Evolutionary conservation across 2,888 invertebrate genomes (phyloP), one percentile per base, ranked within the genome.

Genomic region (Torymus texanus): DNA sequence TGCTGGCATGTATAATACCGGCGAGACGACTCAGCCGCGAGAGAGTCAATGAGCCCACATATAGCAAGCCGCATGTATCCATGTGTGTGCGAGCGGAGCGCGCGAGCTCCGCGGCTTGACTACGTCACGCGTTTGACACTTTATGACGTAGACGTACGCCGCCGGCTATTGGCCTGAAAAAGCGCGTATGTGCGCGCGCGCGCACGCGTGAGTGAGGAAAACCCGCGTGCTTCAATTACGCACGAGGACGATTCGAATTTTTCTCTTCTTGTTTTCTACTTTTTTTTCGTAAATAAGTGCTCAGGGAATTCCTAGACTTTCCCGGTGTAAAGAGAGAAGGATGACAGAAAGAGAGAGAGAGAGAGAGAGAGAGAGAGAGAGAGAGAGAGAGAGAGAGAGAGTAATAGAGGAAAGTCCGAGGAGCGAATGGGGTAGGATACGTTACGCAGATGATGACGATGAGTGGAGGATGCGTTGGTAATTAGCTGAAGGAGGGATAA

Each of bases 81-180:
- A 8, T 8, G 29, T 29, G 29, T 29, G 29, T 8, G 8, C 41
- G 41, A 41, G 41, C 41, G 41, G 41, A 41, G 41, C 41, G 41
- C 41, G 41, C 21, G 21, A 41, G 41, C 41, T 29, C 29, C 59
- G n/a, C 18, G 29, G n/a, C n/a, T 10, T 24, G 12, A 2, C 61
- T n/a, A 75, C 75, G 75, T 75, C 75, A 75, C 61, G 21, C 24
- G 58, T 53, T 68, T 62, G 50, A 73, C 61, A 75, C 67, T 51
- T 41, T 58, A 24, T 74, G 74, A 66, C 74, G 66, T 58, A 70
- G 24, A 80, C 82, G 79, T 74, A 71, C 72, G 74, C 79, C 74
- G 79, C 81, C 78, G 78, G 63, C 58, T 59, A 58, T 66, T 53
- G 51, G 65, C 63, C 78, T 68, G 58, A 68, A 74, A 74, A 73